phyloP scores from a whole-genome alignment of 2,113 vertebrate species.

The Cinclus mexicanus region DNA sequence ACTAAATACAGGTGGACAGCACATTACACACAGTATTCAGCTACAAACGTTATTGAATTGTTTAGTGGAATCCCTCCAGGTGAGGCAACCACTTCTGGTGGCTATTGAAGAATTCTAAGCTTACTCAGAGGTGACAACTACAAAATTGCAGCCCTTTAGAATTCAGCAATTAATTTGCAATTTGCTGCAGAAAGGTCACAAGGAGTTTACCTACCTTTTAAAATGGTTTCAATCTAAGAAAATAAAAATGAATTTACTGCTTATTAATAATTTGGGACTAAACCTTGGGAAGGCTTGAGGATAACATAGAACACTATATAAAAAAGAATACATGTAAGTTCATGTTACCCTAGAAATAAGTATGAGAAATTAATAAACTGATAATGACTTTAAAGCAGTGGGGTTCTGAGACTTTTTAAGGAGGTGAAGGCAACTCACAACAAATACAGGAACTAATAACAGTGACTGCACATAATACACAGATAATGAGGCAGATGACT shows the following conservation, averaged over 20 bases:
- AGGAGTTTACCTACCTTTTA: background rate
- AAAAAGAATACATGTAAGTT: background rate
- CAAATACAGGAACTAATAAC: background rate
- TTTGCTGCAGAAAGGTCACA: background rate
- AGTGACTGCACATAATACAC: background rate
- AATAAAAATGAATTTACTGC: background rate
- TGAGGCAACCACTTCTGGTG: background rate
- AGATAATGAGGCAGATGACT: background rate
- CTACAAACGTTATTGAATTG: background rate
- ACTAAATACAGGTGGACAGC: background rate
- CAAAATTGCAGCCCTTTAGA: background rate
- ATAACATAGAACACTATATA: background rate
- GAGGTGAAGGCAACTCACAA: background rate
- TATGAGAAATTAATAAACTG: background rate
- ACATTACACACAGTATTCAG: background rate
- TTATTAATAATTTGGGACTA: background rate
- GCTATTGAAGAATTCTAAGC: background rate
- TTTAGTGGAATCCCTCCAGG: background rate
- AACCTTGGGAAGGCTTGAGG: background rate
- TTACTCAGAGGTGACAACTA: background rate
- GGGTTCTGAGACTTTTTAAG: background rate
- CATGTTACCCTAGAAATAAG: background rate
- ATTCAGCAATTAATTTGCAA: background rate
- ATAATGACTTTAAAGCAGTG: background rate
- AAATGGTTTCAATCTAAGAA: background rate